These are phyloP conservation scores for Chrysolina oricalcia DNA, from an alignment of 2,888 invertebrate genomes.

Conservation along the genomic window DNA sequence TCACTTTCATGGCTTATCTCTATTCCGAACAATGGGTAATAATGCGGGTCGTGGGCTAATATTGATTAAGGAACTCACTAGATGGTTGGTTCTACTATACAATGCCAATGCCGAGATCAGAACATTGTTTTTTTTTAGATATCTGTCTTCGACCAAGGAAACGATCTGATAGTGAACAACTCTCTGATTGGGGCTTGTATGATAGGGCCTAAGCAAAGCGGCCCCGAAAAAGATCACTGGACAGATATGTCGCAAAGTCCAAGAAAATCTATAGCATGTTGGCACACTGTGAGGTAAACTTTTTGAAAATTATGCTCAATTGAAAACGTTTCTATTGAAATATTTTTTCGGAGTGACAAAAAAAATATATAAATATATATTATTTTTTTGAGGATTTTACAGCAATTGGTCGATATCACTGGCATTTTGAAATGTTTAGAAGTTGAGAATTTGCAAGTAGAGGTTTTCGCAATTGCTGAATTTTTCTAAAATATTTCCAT, in stretches of 20 bases:
- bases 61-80: too few species aligned
- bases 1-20: too few species aligned
- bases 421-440: too few species aligned
- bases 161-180: slow-evolving; percentile 77
- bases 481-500: too few species aligned
- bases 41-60: too few species aligned
- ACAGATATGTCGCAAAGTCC: slow-evolving; percentile 90
- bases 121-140: slow-evolving; percentile 73
- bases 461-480: too few species aligned
- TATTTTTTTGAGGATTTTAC: background rate
- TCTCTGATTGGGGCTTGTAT: slow-evolving; percentile 81
- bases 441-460: too few species aligned
- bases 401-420: background rate
- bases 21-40: too few species aligned
- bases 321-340: slow-evolving; percentile 31
- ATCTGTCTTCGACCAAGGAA: slow-evolving; percentile 77
- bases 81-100: too few species aligned
- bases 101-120: slow-evolving; percentile 49
- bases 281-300: slow-evolving; percentile 77
- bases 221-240: slow-evolving; percentile 89
- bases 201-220: slow-evolving; percentile 81
- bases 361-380: background rate
- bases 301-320: slow-evolving; percentile 46
- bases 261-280: slow-evolving; percentile 90
- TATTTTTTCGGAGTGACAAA: slow-evolving; percentile 30